A percentile compares a stretch with the other conserved stretches of the same genome.
Evolutionary conservation across 2,113 vertebrate species (phyloP).

Genomic region (Esox niger): DNA sequence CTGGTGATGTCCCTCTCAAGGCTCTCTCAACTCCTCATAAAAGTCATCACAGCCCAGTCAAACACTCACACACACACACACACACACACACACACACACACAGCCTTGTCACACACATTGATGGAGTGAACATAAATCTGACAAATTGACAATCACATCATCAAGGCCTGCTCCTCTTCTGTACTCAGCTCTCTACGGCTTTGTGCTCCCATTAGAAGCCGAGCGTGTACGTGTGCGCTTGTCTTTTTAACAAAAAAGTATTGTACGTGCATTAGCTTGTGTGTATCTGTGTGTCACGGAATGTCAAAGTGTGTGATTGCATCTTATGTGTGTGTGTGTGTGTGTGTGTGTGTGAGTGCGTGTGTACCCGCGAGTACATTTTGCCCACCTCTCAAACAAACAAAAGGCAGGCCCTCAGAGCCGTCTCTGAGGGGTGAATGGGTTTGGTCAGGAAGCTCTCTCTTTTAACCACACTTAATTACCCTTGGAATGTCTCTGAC

Average conservation of each 20-base stretch:
- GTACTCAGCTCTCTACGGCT: slow-evolving; percentile 1
- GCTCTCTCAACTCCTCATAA: slow-evolving; percentile 64
- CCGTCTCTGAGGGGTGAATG: slow-evolving; percentile 50
- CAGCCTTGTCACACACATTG: slow-evolving; percentile 25
- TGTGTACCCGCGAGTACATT: background rate
- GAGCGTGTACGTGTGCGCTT: background rate
- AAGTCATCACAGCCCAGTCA: slow-evolving; percentile 50
- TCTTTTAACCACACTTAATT: slow-evolving; percentile 93
- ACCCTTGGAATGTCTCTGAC: slow-evolving; percentile 82
- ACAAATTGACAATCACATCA: slow-evolving; percentile 56
- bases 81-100: slow-evolving; percentile 23
- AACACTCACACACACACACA: background rate
- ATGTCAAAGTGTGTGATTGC: background rate
- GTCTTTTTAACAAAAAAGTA: too few relatives aligned
- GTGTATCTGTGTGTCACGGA: background rate
- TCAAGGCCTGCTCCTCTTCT: slow-evolving; percentile 37
- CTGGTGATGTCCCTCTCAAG: slow-evolving; percentile 51
- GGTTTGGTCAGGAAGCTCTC: slow-evolving; percentile 72
- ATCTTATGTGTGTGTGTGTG: slow-evolving; percentile 3
- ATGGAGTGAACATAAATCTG: slow-evolving; percentile 60
- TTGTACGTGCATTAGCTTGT: background rate
- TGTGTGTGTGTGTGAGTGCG: slow-evolving; percentile 8
- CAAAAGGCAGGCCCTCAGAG: slow-evolving; percentile 34
- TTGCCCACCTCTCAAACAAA: slow-evolving; percentile 64
- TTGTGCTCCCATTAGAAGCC: slow-evolving; percentile 1